Evolutionary conservation across 2,113 vertebrate species (phyloP).

Genomic region (Ceyx margarethae): DNA sequence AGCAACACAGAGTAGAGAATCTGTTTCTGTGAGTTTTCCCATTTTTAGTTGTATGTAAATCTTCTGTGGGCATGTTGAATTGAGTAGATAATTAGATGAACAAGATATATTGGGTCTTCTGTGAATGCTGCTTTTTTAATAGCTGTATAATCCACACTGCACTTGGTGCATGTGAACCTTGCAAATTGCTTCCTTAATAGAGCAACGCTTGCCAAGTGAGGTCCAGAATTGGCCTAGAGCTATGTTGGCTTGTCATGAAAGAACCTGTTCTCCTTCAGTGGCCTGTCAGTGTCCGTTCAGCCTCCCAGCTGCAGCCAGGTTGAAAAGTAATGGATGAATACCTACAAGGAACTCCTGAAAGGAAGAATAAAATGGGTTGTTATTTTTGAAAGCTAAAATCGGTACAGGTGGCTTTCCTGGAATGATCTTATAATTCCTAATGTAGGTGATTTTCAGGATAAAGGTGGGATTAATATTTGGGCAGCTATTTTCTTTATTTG

Average conservation of each 20-base stretch:
- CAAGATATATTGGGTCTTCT: neutral
- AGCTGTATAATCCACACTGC: neutral
- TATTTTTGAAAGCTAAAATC: neutral
- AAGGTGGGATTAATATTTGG: neutral
- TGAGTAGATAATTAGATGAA: neutral
- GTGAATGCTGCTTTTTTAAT: slow-evolving; percentile 23
- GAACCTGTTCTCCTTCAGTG: neutral
- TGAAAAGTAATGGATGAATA: neutral
- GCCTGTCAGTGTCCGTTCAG: slow-evolving; percentile 1
- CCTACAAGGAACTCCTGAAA: neutral
- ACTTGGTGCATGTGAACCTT: slow-evolving; percentile 18
- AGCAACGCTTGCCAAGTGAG: neutral
- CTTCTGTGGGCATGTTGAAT: slow-evolving; percentile 3
- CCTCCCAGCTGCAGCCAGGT: neutral
- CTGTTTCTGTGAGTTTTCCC: slow-evolving; percentile 7
- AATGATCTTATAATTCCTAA: neutral
- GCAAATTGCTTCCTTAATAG: slow-evolving; percentile 14
- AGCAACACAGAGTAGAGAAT: neutral
- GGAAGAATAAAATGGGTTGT: neutral
- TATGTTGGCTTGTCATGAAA: neutral
- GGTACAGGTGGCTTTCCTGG: neutral
- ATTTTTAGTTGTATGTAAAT: slow-evolving; percentile 3
- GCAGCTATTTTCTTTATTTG: neutral
- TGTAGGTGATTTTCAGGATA: neutral
- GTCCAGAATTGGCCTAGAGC: neutral